Evolutionary conservation across 2,888 invertebrate genomes (phyloP), one percentile per base, ranked within the genome.

Genomic region (Celastrina argiolus): DNA sequence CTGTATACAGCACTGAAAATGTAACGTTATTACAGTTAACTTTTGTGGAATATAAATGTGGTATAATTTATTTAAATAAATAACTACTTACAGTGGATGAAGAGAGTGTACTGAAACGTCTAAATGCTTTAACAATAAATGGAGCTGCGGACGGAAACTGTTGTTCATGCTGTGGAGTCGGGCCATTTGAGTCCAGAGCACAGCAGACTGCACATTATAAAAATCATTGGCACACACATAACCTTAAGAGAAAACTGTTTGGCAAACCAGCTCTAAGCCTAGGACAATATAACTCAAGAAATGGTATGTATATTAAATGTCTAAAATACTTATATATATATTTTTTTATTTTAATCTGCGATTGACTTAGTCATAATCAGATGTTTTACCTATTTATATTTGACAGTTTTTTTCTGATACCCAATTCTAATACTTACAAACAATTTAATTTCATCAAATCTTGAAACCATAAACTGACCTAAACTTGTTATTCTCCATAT

Each of bases 201-300:
- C 92, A 94, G 68, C 95, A 96, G 81, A 93, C 94, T 16, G 91
- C 94, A 6, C 97, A 97, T 80, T 97, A 95, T 78, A 96, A 95
- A 77, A 87, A 95, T 42, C 97, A 97, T 79, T 97, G 96, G 96
- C 97, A 97, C 80, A 92, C 96, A 2, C 96, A 96, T 76, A 97
- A 97, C 83, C 84, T 97, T 45, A 96, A 96, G 75, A 93, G 94
- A 71, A 94, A 94, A 71, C 80, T 96, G 12, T 92, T 92, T 72
- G 94, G 94, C 1, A 90, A 87, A 68, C 67, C 77, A 26, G 69
- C 91, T 3, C 73, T 92, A 7, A 78, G 86, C 0, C 73, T 90
- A 1, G 84, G 85, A 63, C 85, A 91, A 69, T 92, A 88, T 75
- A 86, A 81, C 76, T 79, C 83, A 56, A 85, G 84, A 75, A 79